A percentile compares a stretch with the other conserved stretches of the same genome.
Conservation (phyloP, 2,797 vertebrate species). For the Limosa lapponica region DNA sequence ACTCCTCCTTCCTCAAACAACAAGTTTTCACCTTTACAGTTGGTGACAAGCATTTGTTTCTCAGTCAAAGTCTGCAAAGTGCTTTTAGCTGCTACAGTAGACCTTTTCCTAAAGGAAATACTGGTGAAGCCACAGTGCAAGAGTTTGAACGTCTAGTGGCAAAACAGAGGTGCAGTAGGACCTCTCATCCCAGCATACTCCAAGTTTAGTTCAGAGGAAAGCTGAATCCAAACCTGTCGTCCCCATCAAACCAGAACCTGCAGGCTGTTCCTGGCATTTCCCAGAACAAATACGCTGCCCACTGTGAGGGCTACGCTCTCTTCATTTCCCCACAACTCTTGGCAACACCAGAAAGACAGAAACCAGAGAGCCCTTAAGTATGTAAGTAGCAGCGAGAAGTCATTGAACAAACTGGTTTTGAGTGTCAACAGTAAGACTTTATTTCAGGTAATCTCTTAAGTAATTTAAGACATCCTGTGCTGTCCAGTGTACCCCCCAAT, state of each 20-base stretch:
- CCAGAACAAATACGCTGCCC: fast-evolving
- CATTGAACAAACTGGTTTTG: background rate
- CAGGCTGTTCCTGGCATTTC: background rate
- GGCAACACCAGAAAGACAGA: background rate
- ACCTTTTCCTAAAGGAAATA: background rate
- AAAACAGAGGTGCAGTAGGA: background rate
- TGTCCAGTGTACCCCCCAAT: background rate
- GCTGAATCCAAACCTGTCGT: background rate
- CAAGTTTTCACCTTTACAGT: background rate
- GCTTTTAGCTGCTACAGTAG: background rate
- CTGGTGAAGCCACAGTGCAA: background rate
- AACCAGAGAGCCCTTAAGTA: background rate
- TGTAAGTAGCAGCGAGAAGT: background rate
- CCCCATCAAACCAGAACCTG: background rate
- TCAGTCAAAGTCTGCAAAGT: fast-evolving
- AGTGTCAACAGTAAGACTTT: background rate
- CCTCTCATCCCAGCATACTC: background rate
- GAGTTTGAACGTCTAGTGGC: no score
- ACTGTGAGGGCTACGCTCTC: background rate
- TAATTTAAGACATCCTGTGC: background rate
- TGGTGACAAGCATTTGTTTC: background rate
- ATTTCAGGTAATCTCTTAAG: background rate
- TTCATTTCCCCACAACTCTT: background rate
- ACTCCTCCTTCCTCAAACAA: background rate
- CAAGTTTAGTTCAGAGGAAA: background rate